Conservation (phyloP, 64 coral and sea anemone species). For the Montipora capricornis region DNA sequence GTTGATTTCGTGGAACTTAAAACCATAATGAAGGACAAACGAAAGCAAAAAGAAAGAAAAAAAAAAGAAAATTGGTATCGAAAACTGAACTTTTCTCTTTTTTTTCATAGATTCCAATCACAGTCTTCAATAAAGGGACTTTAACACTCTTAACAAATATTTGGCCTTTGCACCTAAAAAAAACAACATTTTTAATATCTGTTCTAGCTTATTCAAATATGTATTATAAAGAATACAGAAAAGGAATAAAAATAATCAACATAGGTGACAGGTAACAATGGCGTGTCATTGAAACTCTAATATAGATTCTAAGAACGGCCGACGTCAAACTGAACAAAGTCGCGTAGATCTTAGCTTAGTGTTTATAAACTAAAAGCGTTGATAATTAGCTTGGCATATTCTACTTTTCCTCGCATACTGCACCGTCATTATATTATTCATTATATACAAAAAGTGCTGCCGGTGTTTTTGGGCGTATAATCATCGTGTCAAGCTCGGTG, state of each 20-base stretch:
- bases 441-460: neutral
- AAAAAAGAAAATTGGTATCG: too few relatives aligned
- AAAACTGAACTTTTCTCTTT: too few relatives aligned
- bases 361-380: neutral
- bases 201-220: neutral
- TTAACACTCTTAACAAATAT: too few relatives aligned
- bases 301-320: neutral
- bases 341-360: neutral
- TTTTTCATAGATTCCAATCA: too few relatives aligned
- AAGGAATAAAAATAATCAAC: slow-evolving; percentile 4
- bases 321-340: neutral
- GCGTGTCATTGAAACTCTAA: neutral
- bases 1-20: too few relatives aligned
- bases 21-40: too few relatives aligned
- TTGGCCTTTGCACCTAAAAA: neutral
- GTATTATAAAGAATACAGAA: neutral
- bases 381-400: neutral
- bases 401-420: neutral
- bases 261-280: neutral
- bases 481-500: neutral
- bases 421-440: neutral
- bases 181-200: neutral
- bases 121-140: too few relatives aligned
- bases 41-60: too few relatives aligned
- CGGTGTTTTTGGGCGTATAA: neutral